Evolutionary conservation across 2,888 invertebrate genomes (phyloP).

Genomic region (Apotomis turbidana): DNA sequence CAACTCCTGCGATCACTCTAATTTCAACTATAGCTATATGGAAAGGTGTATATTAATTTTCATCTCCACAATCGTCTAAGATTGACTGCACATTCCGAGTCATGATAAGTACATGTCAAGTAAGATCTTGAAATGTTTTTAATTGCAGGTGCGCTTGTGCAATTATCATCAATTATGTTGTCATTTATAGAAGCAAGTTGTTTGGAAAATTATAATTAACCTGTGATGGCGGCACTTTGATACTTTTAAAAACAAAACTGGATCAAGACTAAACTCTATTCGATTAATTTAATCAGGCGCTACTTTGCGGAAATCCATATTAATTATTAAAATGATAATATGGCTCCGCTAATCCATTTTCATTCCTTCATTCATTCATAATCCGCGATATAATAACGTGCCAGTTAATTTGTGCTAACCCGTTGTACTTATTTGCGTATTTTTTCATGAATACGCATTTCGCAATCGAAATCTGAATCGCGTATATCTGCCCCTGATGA

Average conservation of each 20-base stretch:
- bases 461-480: no score
- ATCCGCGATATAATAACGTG: no score
- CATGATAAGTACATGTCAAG: conserved; percentile 15
- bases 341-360: no score
- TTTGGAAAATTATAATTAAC: conserved; percentile 18
- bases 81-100: background rate
- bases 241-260: background rate
- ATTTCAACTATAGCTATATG: background rate
- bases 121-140: conserved; percentile 19
- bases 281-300: no score
- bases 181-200: conserved; percentile 6
- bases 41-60: background rate
- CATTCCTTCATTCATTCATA: no score
- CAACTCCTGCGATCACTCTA: background rate
- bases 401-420: no score
- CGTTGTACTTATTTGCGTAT: no score
- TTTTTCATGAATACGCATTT: no score
- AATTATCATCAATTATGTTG: conserved; percentile 32
- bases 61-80: background rate
- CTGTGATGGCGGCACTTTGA: conserved; percentile 4
- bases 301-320: no score
- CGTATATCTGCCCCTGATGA: no score
- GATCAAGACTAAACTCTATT: no score
- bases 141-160: conserved; percentile 15
- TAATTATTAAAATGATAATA: no score